A percentile compares a stretch with the other conserved stretches of the same genome.
phyloP scores from a whole-genome alignment of 2,888 invertebrate genomes.

The Pharmacophagus antenor region DNA sequence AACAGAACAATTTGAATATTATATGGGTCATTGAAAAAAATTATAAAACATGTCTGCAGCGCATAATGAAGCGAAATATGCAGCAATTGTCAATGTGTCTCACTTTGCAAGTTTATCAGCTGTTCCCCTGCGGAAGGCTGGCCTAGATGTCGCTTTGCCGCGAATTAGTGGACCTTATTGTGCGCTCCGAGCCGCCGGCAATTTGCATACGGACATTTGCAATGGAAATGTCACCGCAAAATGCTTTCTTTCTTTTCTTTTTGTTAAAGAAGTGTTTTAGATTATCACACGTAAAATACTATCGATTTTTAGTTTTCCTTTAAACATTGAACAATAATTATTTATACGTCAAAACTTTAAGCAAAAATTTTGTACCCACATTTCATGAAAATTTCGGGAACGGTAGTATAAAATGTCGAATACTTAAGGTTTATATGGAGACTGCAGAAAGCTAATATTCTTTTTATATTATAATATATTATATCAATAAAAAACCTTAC shows the following conservation, averaged over 20 bases:
- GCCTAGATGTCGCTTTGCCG: constrained; percentile 56
- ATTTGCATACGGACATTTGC: constrained; percentile 40
- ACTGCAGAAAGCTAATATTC: too few relatives aligned
- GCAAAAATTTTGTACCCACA: too few relatives aligned
- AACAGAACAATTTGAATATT: too few relatives aligned
- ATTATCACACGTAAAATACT: background rate
- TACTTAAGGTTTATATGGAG: too few relatives aligned
- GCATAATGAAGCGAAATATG: constrained; percentile 5
- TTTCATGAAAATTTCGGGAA: too few relatives aligned
- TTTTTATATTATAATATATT: too few relatives aligned
- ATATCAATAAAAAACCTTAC: too few relatives aligned
- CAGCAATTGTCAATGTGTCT: constrained; percentile 40
- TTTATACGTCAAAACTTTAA: too few relatives aligned
- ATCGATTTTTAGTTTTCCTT: background rate
- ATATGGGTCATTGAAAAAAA: too few relatives aligned
- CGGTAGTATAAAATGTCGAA: too few relatives aligned
- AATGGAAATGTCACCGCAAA: constrained; percentile 28
- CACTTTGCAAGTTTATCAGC: constrained; percentile 66
- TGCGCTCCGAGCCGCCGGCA: constrained; percentile 38
- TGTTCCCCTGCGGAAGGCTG: constrained; percentile 62
- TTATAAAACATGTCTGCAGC: background rate
- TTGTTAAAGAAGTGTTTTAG: constrained; percentile 11
- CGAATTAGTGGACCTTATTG: constrained; percentile 41
- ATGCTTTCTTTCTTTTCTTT: constrained; percentile 36
- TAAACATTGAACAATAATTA: background rate